A percentile compares a stretch with the other conserved stretches of the same genome.
Conservation (phyloP, 2,888 invertebrate genomes). For the Melanostoma mellinum region DNA sequence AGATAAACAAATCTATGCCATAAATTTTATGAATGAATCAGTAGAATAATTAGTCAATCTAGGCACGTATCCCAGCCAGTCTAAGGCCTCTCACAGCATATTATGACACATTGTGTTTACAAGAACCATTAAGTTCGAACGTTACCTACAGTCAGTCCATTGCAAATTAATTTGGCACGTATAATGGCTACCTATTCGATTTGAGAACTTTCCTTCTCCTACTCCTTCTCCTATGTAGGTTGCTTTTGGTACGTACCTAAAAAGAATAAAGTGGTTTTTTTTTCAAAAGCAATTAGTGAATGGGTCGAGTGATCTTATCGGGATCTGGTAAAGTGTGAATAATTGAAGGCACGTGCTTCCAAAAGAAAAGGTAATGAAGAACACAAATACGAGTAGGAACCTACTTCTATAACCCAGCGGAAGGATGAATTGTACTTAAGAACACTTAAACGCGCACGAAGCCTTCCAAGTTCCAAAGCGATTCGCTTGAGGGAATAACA, state of each 20-base stretch:
- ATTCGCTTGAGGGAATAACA: conserved; percentile 16
- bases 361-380: background rate
- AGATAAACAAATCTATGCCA: conserved; percentile 24
- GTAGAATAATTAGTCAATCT: conserved; percentile 23
- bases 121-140: background rate
- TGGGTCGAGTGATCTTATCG: conserved; percentile 16
- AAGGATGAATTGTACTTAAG: conserved; percentile 21
- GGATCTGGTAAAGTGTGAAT: conserved; percentile 43
- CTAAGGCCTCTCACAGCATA: conserved; percentile 29
- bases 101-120: conserved; percentile 19
- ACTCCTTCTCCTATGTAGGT: too few species aligned
- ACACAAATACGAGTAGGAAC: background rate
- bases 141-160: too few species aligned
- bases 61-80: conserved; percentile 45
- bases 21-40: conserved; percentile 63
- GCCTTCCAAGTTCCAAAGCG: conserved; percentile 19
- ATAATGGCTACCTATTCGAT: too few species aligned
- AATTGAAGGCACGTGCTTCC: conserved; percentile 62
- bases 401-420: background rate
- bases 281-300: conserved; percentile 27
- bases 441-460: conserved; percentile 31
- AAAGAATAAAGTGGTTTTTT: too few species aligned
- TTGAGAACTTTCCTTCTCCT: too few species aligned
- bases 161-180: too few species aligned
- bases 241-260: too few species aligned